Evolutionary conservation across 2,113 vertebrate genomes (phyloP).

Genomic region (Myrmecobius fasciatus): DNA sequence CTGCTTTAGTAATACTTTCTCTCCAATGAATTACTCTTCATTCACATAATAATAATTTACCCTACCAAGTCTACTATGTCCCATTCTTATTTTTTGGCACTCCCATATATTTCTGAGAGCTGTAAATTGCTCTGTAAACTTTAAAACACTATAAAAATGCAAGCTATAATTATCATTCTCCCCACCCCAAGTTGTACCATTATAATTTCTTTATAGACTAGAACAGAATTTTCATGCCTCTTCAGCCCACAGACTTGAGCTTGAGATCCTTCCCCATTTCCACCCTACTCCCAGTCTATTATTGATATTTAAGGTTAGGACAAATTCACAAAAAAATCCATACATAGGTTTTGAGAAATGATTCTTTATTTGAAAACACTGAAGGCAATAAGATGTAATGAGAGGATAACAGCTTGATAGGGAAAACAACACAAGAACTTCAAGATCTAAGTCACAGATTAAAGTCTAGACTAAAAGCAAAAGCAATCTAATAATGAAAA

Average conservation of each 20-base stretch:
- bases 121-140: not conserved
- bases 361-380: constrained; percentile 1
- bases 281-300: not conserved
- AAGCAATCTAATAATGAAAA: not conserved
- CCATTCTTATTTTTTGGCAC: not conserved
- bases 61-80: not conserved
- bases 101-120: not conserved
- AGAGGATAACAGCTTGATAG: not conserved
- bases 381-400: not conserved
- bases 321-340: not conserved
- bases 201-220: not conserved
- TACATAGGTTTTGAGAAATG: not conserved
- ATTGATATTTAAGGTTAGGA: not conserved
- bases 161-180: not conserved
- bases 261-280: not conserved
- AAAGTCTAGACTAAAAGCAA: not conserved
- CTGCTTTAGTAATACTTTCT: not conserved
- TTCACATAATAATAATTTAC: not conserved
- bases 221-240: not conserved
- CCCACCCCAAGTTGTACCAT: not conserved
- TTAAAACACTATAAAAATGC: not conserved
- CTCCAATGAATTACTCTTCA: not conserved
- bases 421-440: not conserved
- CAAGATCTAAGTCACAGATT: not conserved
- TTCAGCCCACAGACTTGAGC: not conserved